Evolutionary conservation across 2,797 vertebrate species (phyloP).

Genomic region (Eptatretus atami): DNA sequence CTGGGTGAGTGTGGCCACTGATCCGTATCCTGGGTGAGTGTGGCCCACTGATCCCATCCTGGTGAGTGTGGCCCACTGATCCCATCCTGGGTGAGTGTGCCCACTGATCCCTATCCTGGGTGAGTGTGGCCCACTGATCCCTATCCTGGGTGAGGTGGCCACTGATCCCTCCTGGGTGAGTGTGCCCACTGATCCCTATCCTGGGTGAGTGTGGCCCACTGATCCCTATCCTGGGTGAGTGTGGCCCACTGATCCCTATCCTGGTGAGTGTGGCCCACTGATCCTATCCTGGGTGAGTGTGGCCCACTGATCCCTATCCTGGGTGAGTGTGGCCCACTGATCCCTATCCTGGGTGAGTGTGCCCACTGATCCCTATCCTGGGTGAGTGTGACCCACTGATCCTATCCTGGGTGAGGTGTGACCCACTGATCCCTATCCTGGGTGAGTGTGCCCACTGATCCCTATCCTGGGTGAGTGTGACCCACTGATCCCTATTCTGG

Average conservation of each 20-base stretch:
- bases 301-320: constrained; percentile 51
- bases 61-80: background rate
- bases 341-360: background rate
- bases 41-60: background rate
- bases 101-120: constrained; percentile 54
- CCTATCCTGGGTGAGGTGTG: constrained; percentile 40
- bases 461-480: too few species aligned
- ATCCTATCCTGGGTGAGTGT: too few species aligned
- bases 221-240: constrained; percentile 55
- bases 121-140: constrained; percentile 14
- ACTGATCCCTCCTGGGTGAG: too few species aligned
- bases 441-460: background rate
- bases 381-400: too few species aligned
- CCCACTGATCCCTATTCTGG: constrained; percentile 51
- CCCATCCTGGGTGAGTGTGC: too few species aligned
- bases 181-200: too few species aligned
- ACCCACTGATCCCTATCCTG: background rate
- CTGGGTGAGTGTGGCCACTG: too few species aligned
- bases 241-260: too few species aligned
- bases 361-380: too few species aligned
- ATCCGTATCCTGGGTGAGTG: constrained; percentile 52
- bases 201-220: too few species aligned
- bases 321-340: constrained; percentile 20
- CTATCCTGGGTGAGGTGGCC: background rate
- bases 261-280: background rate